Base-by-base conservation (phyloP, 2,888 invertebrate genomes). In the Cheilosia vernalis region DNA sequence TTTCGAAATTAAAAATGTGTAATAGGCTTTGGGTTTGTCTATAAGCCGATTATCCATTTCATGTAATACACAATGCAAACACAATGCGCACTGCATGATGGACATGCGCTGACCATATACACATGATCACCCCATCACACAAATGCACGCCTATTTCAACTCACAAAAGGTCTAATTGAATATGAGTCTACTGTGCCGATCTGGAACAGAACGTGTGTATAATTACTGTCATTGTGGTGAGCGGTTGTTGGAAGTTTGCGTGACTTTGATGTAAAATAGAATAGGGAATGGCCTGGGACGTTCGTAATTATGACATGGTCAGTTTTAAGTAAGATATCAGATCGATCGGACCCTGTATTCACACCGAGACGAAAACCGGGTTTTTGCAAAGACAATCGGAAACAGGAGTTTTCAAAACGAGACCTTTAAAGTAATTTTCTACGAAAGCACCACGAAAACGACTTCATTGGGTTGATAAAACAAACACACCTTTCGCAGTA, bases 1-100 rank as follows among this genome's bases (percentile, higher is more conserved):
- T 61, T 55, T 69, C 21, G 33, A 58, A 60, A 63, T 33, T 24
- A 55, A 70, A 60, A 47, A 0, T 49, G n/a, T 24, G 33, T 64
- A 63, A 73, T 63, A 44, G 53, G 63, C 51, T 79, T 67, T 51
- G 42, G 64, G 61, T 61, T 73, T 77, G 60, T 24, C 27, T 27
- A 56, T 67, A 79, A 84, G 73, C 60, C 84, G 84, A 84, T 84
- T 74, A 84, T 84, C 73, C 78, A 64, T 74, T 79, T 61, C 58
- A 69, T 64, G 67, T 73, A 74, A 64, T 72, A 27, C 73, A 73
- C 64, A 84, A 74, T 27, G 73, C 24, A 58, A 63, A 74, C 49
- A 63, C 58, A 37, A 64, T 21, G 30, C n/a, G 19, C 17, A 77
- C 49, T 66, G 67, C 44, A 17, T 17, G 17, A 2, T 7, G 19